phyloP scores from a whole-genome alignment of 2,888 invertebrate genomes.

The Darwinula stevensoni region DNA sequence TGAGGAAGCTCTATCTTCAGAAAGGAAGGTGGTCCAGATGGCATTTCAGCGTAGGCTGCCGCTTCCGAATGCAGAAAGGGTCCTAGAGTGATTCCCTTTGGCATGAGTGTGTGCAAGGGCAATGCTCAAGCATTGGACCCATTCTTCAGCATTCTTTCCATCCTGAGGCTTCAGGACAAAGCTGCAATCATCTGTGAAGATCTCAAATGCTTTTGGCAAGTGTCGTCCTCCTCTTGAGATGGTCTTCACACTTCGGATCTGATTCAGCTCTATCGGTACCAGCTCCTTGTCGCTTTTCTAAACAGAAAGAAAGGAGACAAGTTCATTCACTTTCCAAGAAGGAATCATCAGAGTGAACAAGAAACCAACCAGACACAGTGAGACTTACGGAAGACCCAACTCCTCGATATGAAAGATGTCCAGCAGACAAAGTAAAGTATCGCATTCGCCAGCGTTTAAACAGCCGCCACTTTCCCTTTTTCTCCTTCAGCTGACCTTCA shows the following conservation, averaged over 20 bases:
- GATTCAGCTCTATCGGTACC: conserved; percentile 49
- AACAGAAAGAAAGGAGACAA: neutral
- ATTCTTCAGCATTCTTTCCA: conserved; percentile 76
- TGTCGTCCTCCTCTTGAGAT: conserved; percentile 53
- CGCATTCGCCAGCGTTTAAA: conserved; percentile 73
- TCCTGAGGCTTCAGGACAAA: conserved; percentile 78
- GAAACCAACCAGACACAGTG: conserved; percentile 20
- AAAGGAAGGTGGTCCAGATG: no score
- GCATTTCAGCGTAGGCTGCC: neutral
- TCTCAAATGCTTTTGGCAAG: conserved; percentile 85
- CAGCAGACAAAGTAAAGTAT: conserved; percentile 76
- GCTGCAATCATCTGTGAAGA: conserved; percentile 66
- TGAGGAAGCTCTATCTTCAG: no score
- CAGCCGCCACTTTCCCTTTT: conserved; percentile 67
- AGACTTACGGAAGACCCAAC: conserved; percentile 18
- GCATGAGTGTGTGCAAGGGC: conserved; percentile 65
- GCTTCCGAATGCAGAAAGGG: conserved; percentile 1
- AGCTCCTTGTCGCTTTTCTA: conserved; percentile 19
- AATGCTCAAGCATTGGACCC: conserved; percentile 80
- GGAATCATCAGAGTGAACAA: neutral
- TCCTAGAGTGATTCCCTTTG: conserved; percentile 9
- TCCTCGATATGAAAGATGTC: conserved; percentile 58
- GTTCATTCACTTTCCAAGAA: conserved; percentile 1
- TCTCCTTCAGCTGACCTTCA: conserved; percentile 67
- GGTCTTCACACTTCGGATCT: conserved; percentile 79